Evolutionary conservation across 2,888 invertebrate species (phyloP), one percentile per base, ranked within the genome.

Genomic region (Xanthorhoe spadicearia): DNA sequence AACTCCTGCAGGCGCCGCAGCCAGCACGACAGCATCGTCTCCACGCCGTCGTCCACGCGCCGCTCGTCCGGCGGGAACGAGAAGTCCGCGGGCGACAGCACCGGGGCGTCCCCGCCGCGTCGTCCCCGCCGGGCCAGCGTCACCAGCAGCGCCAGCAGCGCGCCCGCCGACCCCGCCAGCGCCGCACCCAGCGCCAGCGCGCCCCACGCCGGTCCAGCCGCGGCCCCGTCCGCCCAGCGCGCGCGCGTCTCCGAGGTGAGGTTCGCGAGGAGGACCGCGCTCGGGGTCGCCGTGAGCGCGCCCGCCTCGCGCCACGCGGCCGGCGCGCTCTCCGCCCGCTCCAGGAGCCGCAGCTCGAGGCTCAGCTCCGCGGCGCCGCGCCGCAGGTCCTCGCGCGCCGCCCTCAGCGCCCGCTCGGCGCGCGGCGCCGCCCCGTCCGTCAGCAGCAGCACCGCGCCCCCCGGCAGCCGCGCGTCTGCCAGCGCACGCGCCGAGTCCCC

Each of bases 11-110:
- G 89, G 82, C 96, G 97, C 83, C 97, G 97, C 69, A 97, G 88
- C 96, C 97, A 97, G 83, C 97, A 97, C 79, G 97, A 96, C 17
- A 97, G 93, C 97, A 97, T 97, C 63, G 96, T 96, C 86, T 97
- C 97, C 86, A 97, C 97, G 66, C 97, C 97, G 83, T 97, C 97
- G 54, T 87, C 90, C 48, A 90, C 87, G 67, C 89, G 85, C 46
- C 81, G 81, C 74, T 88, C 90, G 71, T 86, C 80, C 74, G 84
- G 79, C 71, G 89, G 83, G 73, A 84, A 83, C 18, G 80, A 69
- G 72, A 86, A 83, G 64, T 86, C 82, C 0, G 66, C 61, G 8
- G 80, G 74, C n/a, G 76, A 59, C 4, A 84, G 79, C 74, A 87
- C 54, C 73, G 61, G 61, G 1, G 63, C 61, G 56, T 73, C 35